Percentiles rank a stretch among this genome's conserved stretches.
phyloP scores from a whole-genome alignment of 2,888 invertebrate species.

The Limnephilus auricula region DNA sequence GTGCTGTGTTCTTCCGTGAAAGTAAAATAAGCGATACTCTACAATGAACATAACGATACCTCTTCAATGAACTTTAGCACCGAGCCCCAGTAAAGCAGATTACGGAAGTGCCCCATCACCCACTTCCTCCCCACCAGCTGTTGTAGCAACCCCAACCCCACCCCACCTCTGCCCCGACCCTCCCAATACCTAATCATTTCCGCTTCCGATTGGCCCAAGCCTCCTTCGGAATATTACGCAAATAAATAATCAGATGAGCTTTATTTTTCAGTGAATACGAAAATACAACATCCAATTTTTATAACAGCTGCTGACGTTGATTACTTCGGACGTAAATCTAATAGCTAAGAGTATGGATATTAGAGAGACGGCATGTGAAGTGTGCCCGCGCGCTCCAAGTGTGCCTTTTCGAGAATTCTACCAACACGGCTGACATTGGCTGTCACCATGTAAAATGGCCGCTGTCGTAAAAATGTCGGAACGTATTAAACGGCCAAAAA shows the following conservation, averaged over 20 bases:
- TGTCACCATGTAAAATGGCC: too few relatives aligned
- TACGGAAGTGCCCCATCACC: neutral
- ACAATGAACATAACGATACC: neutral
- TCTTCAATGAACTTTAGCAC: neutral
- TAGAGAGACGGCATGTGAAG: too few relatives aligned
- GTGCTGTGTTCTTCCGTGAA: neutral
- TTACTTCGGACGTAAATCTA: neutral
- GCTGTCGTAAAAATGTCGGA: too few relatives aligned
- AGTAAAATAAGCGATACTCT: neutral
- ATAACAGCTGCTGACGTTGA: neutral
- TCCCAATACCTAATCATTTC: neutral
- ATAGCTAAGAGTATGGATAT: too few relatives aligned
- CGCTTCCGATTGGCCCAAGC: conserved; percentile 15
- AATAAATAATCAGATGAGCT: conserved; percentile 13
- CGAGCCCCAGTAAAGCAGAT: neutral
- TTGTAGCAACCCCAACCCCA: neutral
- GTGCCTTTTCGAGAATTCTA: too few relatives aligned
- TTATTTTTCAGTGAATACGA: neutral
- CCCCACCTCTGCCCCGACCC: neutral
- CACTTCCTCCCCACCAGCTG: neutral
- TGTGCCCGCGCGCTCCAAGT: too few relatives aligned
- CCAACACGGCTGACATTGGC: too few relatives aligned
- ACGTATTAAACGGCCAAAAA: too few relatives aligned
- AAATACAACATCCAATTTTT: neutral
- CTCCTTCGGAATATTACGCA: neutral